Evolutionary conservation across 2,113 vertebrate species (phyloP), one percentile per base, ranked within the genome.

Genomic region (Raja brachyura): DNA sequence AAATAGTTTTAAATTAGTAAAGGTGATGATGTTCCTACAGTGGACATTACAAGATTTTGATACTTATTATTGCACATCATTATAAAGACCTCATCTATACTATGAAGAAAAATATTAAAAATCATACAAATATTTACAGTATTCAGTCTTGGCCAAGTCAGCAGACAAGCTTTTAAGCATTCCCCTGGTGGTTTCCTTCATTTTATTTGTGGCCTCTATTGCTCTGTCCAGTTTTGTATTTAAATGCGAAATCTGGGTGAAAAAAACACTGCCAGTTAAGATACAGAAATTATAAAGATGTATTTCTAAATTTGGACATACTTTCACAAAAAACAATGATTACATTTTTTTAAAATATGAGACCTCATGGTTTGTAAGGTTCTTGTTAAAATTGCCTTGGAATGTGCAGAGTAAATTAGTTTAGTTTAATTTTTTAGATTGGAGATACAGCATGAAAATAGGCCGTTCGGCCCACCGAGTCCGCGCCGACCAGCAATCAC

Each of bases 151-250:
- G 94, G 96, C 96, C 94, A 98, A 95, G 93, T 99, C 98, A 94
- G 96, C 95, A 90, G 97, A 96, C 93, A 98, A 95, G 0, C 93
- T 95, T 94, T 93, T 96, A 66, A 97, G 96, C 97, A 99, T 98
- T 90, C 93, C 95, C 94, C 98, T 97, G 0, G 98, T 98, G 33
- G 97, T 97, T 96, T 95, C 96, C 96, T 98, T 98, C 97, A 99
- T 95, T 90, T 93, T 94, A 93, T 94, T 96, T 10, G 98, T 98
- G 85, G 97, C 97, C 93, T 96, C 95, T 78, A 99, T 96, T 63
- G 97, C 98, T 93, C 96, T 96, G 95, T 99, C 98, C 94, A 99
- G 94, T 93, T 97, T 95, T 8, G 93, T 96, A 95, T 93, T 97
- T 94, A 99, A 95, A 70, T 96, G 97, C 96, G 96, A 95, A 94